These are phyloP conservation scores for Microplitis demolitor DNA, from an alignment of 1,140 invertebrate genomes.

Conservation along the genomic window DNA sequence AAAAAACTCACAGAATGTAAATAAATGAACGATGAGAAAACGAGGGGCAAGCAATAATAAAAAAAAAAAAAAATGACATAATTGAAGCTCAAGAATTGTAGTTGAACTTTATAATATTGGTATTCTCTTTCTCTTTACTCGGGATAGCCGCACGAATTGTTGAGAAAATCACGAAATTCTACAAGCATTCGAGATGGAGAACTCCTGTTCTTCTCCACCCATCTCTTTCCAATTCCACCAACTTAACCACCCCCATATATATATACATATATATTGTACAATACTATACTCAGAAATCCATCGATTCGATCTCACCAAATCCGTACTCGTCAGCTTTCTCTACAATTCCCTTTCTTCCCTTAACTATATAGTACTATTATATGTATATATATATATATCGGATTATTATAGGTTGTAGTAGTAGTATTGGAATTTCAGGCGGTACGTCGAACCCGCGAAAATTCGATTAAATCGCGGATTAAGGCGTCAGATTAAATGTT, in stretches of 20 bases:
- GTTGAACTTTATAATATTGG: neutral
- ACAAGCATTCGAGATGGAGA: conserved; percentile 17
- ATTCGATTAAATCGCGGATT: conserved; percentile 49
- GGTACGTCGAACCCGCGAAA: conserved; percentile 36
- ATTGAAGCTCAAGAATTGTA: conserved; percentile 48
- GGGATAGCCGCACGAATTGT: neutral
- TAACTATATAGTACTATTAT: no score
- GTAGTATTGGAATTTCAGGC: conserved; percentile 26
- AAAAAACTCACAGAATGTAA: no score
- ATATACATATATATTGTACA: no score
- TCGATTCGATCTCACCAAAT: conserved; percentile 18
- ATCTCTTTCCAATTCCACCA: neutral
- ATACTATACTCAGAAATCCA: neutral
- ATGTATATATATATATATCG: no score
- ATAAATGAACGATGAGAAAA: no score
- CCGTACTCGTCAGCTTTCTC: conserved; percentile 11
- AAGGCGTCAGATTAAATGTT: conserved; percentile 48
- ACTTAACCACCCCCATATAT: neutral
- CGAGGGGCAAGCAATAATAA: no score
- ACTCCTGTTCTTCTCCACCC: conserved; percentile 6
- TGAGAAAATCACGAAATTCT: conserved; percentile 3
- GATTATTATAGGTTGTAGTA: no score
- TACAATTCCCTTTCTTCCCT: neutral
- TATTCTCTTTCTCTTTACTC: neutral
- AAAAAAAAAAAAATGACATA: conserved; percentile 32